These are phyloP conservation scores for Myodes glareolus DNA, from an alignment of 2,113 vertebrate species.

Conservation along the genomic window DNA sequence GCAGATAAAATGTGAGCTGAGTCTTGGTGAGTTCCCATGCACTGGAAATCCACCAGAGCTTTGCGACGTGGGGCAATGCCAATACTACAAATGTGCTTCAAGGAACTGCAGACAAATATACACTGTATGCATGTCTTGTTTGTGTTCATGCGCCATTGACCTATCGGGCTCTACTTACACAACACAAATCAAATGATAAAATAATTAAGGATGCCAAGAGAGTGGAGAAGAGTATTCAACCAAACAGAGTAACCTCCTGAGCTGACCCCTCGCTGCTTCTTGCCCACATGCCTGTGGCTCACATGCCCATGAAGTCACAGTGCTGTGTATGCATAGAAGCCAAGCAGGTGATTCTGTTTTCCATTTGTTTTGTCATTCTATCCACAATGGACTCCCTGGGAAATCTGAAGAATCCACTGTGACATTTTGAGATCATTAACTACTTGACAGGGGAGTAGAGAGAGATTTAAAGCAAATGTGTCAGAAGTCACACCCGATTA, in stretches of 20 bases:
- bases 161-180: neutral
- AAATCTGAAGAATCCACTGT: constrained; percentile 66
- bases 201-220: constrained; percentile 8
- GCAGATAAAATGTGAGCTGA: neutral
- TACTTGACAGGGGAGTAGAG: constrained; percentile 73
- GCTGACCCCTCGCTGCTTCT: rapidly evolving
- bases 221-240: neutral
- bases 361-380: constrained; percentile 55
- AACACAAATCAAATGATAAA: constrained; percentile 44
- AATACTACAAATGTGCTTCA: neutral
- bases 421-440: constrained; percentile 78
- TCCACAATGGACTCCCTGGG: constrained; percentile 64
- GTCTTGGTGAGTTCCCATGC: neutral
- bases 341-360: constrained; percentile 20
- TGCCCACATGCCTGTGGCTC: neutral
- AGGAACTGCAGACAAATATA: neutral
- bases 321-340: neutral
- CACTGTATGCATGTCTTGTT: neutral
- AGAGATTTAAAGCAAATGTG: constrained; percentile 80
- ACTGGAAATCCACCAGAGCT: neutral
- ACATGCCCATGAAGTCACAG: neutral
- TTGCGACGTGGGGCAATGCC: rapidly evolving
- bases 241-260: neutral
- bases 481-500: constrained; percentile 74
- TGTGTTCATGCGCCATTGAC: neutral